These are phyloP conservation scores for Lepetodrilus schrolli DNA, from an alignment of 2,888 invertebrate species.

Conservation along the genomic window DNA sequence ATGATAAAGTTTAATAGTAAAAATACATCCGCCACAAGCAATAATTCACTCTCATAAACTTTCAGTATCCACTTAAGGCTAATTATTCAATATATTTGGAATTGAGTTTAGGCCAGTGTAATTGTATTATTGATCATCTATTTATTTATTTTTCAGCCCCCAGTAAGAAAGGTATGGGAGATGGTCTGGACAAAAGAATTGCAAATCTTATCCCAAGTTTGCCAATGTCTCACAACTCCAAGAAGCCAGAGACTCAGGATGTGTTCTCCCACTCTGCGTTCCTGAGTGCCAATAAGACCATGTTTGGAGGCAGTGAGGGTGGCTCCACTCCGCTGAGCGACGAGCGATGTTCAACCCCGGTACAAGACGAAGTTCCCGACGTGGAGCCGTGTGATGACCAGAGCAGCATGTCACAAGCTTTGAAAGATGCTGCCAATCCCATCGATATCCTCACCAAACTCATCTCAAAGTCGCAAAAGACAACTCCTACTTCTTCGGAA, in stretches of 20 bases:
- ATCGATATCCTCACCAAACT: constrained; percentile 68
- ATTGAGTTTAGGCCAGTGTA: no score
- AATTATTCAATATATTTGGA: neutral
- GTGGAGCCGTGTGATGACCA: constrained; percentile 19
- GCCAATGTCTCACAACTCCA: constrained; percentile 27
- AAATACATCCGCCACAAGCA: no score
- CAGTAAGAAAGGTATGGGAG: constrained; percentile 14
- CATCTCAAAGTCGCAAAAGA: constrained; percentile 61
- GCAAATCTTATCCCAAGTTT: constrained; percentile 42
- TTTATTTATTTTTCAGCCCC: constrained; percentile 8
- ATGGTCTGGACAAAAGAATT: constrained; percentile 40
- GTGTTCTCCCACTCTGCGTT: constrained; percentile 31
- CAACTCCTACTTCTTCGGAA: constrained; percentile 45
- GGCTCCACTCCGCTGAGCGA: constrained; percentile 48
- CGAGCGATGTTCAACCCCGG: constrained; percentile 63
- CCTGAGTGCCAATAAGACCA: constrained; percentile 29
- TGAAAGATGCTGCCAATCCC: constrained; percentile 47
- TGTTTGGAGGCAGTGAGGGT: constrained; percentile 39
- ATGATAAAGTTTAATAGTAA: no score
- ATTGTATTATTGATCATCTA: no score
- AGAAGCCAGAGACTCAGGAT: constrained; percentile 35
- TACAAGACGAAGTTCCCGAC: constrained; percentile 62
- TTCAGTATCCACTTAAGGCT: neutral
- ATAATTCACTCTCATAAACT: no score
- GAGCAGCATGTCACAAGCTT: neutral